Conservation (phyloP, 2,113 vertebrate genomes). For the Psittacula cyanocephala region DNA sequence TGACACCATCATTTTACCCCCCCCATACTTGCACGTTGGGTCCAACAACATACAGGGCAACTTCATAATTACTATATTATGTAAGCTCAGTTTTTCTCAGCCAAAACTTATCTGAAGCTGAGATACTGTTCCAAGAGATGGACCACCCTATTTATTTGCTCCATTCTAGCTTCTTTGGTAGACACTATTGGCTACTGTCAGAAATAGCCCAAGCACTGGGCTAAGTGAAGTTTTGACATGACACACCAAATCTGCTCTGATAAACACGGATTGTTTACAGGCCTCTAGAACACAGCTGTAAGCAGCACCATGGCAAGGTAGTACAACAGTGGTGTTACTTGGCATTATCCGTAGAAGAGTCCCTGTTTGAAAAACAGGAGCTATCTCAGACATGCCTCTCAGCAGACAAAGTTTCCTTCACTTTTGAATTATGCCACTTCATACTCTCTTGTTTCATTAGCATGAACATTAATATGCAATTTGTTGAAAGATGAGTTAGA, state of each 20-base stretch:
- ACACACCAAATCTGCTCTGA: not conserved
- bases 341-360: not conserved
- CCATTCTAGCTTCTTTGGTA: not conserved
- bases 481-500: not conserved
- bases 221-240: not conserved
- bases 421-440: not conserved
- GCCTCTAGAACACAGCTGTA: rapidly evolving
- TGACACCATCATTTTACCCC: not conserved
- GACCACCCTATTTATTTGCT: not conserved
- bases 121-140: not conserved
- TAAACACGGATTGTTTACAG: not conserved
- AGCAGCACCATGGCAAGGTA: rapidly evolving
- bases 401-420: not conserved
- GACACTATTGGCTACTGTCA: not conserved
- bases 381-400: not conserved
- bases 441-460: not conserved
- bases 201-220: not conserved
- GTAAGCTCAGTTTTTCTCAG: not conserved
- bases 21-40: not conserved
- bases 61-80: not conserved
- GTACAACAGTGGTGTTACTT: not conserved
- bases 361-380: not conserved
- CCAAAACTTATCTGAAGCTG: not conserved
- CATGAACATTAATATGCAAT: not conserved
- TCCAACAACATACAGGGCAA: not conserved